phyloP scores from a whole-genome alignment of 1,140 invertebrate species.

The Scylla paramamosain region DNA sequence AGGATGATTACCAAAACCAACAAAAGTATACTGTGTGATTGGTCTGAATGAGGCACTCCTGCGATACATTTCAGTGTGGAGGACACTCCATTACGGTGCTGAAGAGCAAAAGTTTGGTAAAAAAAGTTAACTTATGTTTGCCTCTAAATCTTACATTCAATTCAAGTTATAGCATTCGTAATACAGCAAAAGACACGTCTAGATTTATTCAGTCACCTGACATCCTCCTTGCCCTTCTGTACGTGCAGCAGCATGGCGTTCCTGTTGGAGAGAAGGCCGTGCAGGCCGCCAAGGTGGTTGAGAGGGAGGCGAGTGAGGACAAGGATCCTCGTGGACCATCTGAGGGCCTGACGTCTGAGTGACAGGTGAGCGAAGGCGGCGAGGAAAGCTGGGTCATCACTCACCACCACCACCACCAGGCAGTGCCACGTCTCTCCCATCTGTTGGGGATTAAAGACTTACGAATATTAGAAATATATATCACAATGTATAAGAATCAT shows the following conservation, averaged over 20 bases:
- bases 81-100: too few species aligned
- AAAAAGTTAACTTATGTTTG: neutral
- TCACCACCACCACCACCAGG: constrained; percentile 25
- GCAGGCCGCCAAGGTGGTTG: neutral
- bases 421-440: neutral
- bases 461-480: too few species aligned
- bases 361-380: constrained; percentile 23
- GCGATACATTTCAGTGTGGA: too few species aligned
- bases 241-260: constrained; percentile 16
- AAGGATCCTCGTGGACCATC: constrained; percentile 32
- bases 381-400: constrained; percentile 15
- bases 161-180: too few species aligned
- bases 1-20: too few species aligned
- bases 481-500: too few species aligned
- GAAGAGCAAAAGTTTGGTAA: neutral
- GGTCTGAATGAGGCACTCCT: too few species aligned
- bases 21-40: too few species aligned
- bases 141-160: too few species aligned
- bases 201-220: neutral
- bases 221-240: neutral
- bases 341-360: constrained; percentile 8
- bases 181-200: too few species aligned
- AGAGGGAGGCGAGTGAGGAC: constrained; percentile 30
- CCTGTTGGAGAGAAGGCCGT: neutral
- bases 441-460: neutral